These are phyloP conservation scores for Melanaphis sacchari DNA, from an alignment of 1,140 invertebrate species.

Conservation along the genomic window DNA sequence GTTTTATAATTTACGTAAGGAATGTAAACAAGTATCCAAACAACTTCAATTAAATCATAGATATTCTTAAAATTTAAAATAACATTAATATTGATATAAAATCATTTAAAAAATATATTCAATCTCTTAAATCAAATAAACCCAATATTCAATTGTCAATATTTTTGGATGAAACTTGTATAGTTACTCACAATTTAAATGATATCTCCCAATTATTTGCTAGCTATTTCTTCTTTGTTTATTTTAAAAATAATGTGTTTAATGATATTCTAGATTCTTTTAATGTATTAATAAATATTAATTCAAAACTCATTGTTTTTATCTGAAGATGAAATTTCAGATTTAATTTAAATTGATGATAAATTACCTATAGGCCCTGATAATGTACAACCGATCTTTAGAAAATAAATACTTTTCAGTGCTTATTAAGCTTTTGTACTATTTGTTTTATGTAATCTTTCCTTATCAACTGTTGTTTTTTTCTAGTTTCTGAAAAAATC, in stretches of 20 bases:
- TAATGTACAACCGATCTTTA: not conserved
- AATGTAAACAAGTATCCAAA: not conserved
- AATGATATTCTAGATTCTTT: not conserved
- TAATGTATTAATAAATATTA: not conserved
- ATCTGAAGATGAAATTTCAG: not conserved
- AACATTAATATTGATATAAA: constrained; percentile 17
- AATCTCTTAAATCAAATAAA: constrained; percentile 10
- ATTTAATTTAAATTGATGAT: constrained; percentile 4
- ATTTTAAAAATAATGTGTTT: not conserved
- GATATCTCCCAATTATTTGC: not conserved
- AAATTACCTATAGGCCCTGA: not conserved
- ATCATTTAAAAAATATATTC: constrained; percentile 13
- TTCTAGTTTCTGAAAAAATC: not conserved
- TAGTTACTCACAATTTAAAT: not conserved
- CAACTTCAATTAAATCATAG: not conserved
- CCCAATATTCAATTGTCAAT: constrained; percentile 9
- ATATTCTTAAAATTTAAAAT: not conserved
- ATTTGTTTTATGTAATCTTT: not conserved
- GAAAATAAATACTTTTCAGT: not conserved
- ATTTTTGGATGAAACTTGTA: not conserved
- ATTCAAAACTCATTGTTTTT: not conserved
- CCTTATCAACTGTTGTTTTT: constrained; percentile 3
- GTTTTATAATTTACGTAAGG: not conserved
- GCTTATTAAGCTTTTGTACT: not conserved
- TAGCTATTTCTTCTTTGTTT: constrained; percentile 9